These are phyloP conservation scores for Ornithorhynchus anatinus DNA, from an alignment of 2,113 vertebrate genomes.

Conservation along the genomic window DNA sequence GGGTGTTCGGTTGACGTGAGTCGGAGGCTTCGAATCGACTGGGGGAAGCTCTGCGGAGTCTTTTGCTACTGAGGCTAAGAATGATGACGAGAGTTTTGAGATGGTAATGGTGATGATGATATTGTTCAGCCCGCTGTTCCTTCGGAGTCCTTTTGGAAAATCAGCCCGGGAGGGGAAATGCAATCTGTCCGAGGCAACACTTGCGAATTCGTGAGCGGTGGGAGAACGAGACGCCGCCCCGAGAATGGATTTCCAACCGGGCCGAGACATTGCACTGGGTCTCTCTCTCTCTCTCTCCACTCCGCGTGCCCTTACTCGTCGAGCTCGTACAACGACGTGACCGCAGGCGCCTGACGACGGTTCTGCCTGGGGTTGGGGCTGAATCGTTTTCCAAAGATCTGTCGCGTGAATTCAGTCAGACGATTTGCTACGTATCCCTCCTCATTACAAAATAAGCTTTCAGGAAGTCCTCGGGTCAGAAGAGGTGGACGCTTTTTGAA, in stretches of 20 bases:
- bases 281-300: background rate
- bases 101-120: too few relatives aligned
- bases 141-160: background rate
- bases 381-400: background rate
- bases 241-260: background rate
- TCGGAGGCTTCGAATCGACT: too few relatives aligned
- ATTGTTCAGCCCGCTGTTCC: too few relatives aligned
- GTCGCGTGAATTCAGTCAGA: background rate
- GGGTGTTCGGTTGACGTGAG: too few relatives aligned
- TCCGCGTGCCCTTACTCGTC: background rate
- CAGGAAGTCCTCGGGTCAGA: background rate
- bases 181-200: background rate
- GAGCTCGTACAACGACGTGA: background rate
- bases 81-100: background rate
- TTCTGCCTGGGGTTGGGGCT: background rate
- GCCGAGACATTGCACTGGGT: background rate
- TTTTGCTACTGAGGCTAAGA: background rate
- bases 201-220: background rate
- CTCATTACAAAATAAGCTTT: background rate
- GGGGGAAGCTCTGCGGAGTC: too few relatives aligned
- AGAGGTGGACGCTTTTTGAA: background rate
- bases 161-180: background rate
- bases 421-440: background rate
- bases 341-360: background rate
- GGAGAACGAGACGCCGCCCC: background rate